Base-by-base conservation (phyloP, 92 coral and sea anemone genomes). In the Meandrina meandrites region DNA sequence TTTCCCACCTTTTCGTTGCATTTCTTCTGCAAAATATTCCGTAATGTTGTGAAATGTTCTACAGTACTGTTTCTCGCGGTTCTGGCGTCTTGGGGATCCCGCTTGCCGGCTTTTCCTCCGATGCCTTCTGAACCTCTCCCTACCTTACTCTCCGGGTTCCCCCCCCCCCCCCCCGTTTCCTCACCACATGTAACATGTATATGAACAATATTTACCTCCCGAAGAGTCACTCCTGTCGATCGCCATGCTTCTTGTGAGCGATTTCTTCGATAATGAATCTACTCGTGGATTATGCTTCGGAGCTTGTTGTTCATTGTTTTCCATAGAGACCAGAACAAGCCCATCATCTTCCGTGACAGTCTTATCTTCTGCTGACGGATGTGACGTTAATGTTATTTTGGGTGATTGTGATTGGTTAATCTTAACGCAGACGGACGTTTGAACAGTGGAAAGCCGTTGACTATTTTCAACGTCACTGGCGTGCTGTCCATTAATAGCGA, bases 141-240 rank as follows among this genome's bases (percentile, higher is more conserved):
- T 9, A 5, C 66, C n/a, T 5, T 48, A 48, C 9, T 48, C 53
- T 48, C 53, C 53, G 53, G 14, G 53, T 48, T 48, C 53, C 14
- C 53, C 64, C n/a, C 64, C 24, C 19, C 58, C 58, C 3, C 19
- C 64, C n/a, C 64, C 14, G 13, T 7, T 60, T 1, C 30, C 13
- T 8, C 6, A 0, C 28, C 68, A 60, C 66, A 58, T 24, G 8
- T 9, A 58, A n/a, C n/a, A 7, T 57, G 22, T 18, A 28, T 34
- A 66, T 24, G n/a, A 21, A 30, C 37, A 1, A n/a, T 64, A 64
- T 16, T 21, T 85, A 92, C 95, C 95, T 79, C 92, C 95, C 18
- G 97, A 94, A 19, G 93, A 62, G 64, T 86, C 86, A 15, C 87
- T 64, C 48, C 75, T 80, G 2, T 92, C 97, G 28, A 94, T 50